These are phyloP conservation scores for Anas platyrhynchos DNA, from an alignment of 2,113 vertebrate genomes.

Conservation along the genomic window DNA sequence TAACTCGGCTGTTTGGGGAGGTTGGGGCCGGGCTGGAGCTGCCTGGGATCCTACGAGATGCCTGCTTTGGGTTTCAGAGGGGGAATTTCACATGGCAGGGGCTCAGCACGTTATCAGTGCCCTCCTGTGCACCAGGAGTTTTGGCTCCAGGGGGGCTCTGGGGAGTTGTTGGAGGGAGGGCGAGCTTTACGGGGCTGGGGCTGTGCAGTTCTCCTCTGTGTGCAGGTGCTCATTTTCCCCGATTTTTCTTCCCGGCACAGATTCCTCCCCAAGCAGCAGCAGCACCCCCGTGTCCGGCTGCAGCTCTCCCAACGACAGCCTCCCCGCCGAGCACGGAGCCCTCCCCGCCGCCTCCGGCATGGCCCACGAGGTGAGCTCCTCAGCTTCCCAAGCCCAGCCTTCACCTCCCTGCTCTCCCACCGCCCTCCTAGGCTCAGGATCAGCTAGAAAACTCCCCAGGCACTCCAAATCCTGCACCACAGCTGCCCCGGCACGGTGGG, in stretches of 20 bases:
- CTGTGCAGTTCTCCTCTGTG: too few species aligned
- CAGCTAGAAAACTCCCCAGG: neutral
- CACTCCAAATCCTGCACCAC: neutral
- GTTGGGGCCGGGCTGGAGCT: neutral
- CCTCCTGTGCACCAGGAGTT: neutral
- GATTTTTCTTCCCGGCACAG: constrained; percentile 43
- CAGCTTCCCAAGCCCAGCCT: neutral
- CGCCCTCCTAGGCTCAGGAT: neutral
- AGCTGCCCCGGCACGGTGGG: neutral
- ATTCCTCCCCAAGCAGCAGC: constrained; percentile 91
- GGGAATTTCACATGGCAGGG: rapidly evolving
- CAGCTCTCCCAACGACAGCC: constrained; percentile 92
- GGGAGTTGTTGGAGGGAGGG: neutral
- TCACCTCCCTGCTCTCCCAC: neutral
- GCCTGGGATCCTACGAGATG: rapidly evolving
- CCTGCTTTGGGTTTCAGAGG: too few species aligned
- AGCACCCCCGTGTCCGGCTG: constrained; percentile 90
- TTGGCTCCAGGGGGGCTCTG: rapidly evolving
- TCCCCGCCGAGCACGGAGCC: constrained; percentile 78
- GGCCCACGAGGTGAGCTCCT: constrained; percentile 81
- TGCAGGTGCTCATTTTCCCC: neutral
- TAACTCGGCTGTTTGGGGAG: rapidly evolving
- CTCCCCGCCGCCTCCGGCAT: constrained; percentile 58
- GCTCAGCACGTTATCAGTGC: rapidly evolving
- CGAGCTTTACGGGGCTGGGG: neutral